phyloP scores from a whole-genome alignment of 2,797 vertebrate genomes.

The Buphagus erythrorhynchus region DNA sequence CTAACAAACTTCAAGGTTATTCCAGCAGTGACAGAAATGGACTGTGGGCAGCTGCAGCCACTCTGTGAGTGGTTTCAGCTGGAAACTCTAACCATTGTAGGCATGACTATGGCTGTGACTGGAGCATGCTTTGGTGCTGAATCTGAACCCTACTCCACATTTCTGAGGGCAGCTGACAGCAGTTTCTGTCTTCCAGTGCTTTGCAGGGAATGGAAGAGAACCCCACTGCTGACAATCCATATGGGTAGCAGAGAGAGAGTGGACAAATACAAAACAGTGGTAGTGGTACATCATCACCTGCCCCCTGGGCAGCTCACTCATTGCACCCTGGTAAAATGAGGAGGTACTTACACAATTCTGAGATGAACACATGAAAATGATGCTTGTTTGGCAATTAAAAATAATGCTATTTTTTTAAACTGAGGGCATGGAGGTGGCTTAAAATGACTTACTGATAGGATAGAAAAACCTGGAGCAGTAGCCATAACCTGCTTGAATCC shows the following conservation, averaged over 20 bases:
- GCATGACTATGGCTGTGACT: background rate
- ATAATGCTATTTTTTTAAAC: background rate
- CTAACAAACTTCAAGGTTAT: background rate
- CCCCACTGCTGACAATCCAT: background rate
- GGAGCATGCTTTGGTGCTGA: background rate
- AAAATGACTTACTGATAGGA: background rate
- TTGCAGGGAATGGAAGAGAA: background rate
- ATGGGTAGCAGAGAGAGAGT: background rate
- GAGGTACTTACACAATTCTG: background rate
- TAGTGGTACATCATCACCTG: background rate
- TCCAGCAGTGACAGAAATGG: background rate
- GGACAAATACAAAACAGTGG: background rate
- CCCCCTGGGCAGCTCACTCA: rapidly evolving
- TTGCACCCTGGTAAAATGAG: background rate
- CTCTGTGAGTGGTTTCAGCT: background rate
- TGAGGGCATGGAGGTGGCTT: background rate
- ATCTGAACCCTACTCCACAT: background rate
- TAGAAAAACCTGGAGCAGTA: background rate
- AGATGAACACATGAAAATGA: background rate
- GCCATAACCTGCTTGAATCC: background rate
- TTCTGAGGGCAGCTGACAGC: background rate
- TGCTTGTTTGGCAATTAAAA: background rate
- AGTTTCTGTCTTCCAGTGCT: background rate
- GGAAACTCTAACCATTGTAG: background rate
- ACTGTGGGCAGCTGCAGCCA: background rate